These are phyloP conservation scores for Linnaemya vulpina DNA, from an alignment of 2,888 invertebrate genomes.

Conservation along the genomic window DNA sequence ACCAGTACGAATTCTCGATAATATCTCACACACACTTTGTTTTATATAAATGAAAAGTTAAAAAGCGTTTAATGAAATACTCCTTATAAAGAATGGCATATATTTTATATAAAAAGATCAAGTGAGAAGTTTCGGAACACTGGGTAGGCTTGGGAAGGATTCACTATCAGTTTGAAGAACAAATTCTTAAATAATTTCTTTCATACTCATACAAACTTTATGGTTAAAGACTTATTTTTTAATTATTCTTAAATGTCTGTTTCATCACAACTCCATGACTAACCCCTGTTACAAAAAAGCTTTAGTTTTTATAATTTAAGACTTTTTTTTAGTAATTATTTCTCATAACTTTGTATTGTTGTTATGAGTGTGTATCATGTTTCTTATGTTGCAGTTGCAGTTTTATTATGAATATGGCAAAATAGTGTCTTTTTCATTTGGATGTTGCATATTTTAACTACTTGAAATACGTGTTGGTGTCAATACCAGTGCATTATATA, in stretches of 20 bases:
- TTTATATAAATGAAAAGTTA: no score
- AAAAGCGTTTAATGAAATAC: no score
- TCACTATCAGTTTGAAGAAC: no score
- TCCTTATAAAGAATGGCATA: no score
- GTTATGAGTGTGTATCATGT: constrained; percentile 3
- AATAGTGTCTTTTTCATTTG: background rate
- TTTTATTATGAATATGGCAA: background rate
- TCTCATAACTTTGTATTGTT: constrained; percentile 14
- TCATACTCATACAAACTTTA: constrained; percentile 12
- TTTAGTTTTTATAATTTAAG: constrained; percentile 5
- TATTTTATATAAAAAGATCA: no score
- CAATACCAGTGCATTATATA: constrained; percentile 66
- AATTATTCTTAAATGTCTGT: background rate
- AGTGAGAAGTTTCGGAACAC: no score
- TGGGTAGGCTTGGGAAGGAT: no score
- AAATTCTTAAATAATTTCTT: background rate
- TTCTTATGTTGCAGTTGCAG: constrained; percentile 33
- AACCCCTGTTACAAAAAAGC: constrained; percentile 10
- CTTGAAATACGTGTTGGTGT: constrained; percentile 54
- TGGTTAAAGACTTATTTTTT: background rate
- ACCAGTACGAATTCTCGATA: no score
- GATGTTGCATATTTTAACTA: constrained; percentile 23
- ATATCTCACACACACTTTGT: no score
- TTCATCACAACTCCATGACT: background rate
- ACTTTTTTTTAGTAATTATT: constrained; percentile 17